phyloP scores from a whole-genome alignment of 2,113 vertebrate species.

The Eubucco bourcierii region DNA sequence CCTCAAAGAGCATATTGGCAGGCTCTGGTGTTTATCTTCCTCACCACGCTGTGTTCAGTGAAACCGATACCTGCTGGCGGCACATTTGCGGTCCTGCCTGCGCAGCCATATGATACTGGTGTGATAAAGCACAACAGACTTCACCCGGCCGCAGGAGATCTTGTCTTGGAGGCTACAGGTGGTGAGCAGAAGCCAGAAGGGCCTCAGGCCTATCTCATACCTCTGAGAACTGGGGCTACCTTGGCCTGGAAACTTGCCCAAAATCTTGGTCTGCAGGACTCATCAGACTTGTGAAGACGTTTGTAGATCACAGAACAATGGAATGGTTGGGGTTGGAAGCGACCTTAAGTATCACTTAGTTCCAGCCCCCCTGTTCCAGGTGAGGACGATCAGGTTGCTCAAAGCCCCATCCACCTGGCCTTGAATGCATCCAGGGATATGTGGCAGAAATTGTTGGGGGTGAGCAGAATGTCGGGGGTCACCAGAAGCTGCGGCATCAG shows the following conservation, averaged over 20 bases:
- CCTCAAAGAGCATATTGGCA: rapidly evolving
- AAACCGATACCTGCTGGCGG: not conserved
- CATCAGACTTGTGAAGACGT: rapidly evolving
- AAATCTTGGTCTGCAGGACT: rapidly evolving
- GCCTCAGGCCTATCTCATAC: rapidly evolving
- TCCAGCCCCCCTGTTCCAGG: not conserved
- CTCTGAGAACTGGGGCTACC: not conserved
- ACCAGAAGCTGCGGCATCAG: too few species aligned
- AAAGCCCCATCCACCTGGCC: not conserved
- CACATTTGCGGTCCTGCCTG: rapidly evolving
- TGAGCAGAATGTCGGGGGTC: too few species aligned
- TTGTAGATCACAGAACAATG: not conserved
- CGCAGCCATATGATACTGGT: rapidly evolving
- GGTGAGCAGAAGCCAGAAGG: rapidly evolving
- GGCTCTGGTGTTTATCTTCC: not conserved
- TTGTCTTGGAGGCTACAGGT: rapidly evolving
- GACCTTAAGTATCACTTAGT: not conserved
- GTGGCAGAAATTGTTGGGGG: too few species aligned
- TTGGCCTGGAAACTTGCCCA: not conserved
- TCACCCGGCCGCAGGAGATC: rapidly evolving
- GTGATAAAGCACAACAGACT: not conserved
- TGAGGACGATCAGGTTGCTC: not conserved
- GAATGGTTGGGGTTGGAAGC: not conserved
- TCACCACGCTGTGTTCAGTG: not conserved
- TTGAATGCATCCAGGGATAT: not conserved